Percentiles rank a stretch among this genome's conserved stretches.
Conservation (phyloP, 2,797 vertebrate species). For the Alauda arvensis region DNA sequence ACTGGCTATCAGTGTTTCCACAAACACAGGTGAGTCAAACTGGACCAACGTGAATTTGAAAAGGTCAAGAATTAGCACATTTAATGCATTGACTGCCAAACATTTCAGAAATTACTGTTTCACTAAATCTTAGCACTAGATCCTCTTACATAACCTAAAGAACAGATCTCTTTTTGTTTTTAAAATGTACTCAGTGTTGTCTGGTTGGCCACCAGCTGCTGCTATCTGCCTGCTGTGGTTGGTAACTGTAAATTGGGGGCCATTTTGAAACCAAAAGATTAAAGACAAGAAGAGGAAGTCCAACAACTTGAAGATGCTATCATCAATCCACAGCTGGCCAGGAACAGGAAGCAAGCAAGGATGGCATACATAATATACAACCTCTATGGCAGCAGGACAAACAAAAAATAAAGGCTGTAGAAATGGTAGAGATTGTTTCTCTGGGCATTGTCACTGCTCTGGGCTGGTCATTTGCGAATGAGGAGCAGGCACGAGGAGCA, state of each 20-base stretch:
- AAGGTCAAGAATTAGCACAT: not conserved
- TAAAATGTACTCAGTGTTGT: not conserved
- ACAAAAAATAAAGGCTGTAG: not conserved
- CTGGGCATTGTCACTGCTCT: not conserved
- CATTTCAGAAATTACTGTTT: not conserved
- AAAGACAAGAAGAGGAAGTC: slow-evolving; percentile 80
- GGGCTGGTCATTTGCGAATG: not conserved
- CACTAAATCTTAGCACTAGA: slow-evolving; percentile 22
- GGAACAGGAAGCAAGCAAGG: slow-evolving; percentile 76
- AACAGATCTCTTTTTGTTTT: slow-evolving; percentile 26
- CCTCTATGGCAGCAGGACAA: not conserved
- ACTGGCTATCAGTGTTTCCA: not conserved
- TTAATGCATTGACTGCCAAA: not conserved
- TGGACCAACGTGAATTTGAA: not conserved
- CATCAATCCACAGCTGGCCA: slow-evolving; percentile 75
- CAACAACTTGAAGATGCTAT: slow-evolving; percentile 81
- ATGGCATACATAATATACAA: slow-evolving; percentile 44
- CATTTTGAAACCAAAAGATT: slow-evolving; percentile 74
- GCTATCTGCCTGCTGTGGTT: slow-evolving; percentile 53
- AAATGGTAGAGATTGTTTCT: not conserved
- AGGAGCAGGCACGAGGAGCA: not conserved
- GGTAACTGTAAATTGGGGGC: slow-evolving; percentile 65
- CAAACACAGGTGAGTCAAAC: not conserved
- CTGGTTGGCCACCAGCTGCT: slow-evolving; percentile 35
- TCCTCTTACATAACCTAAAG: slow-evolving; percentile 26